Base-by-base conservation (phyloP, 2,113 vertebrate species). In the Vombatus ursinus region DNA sequence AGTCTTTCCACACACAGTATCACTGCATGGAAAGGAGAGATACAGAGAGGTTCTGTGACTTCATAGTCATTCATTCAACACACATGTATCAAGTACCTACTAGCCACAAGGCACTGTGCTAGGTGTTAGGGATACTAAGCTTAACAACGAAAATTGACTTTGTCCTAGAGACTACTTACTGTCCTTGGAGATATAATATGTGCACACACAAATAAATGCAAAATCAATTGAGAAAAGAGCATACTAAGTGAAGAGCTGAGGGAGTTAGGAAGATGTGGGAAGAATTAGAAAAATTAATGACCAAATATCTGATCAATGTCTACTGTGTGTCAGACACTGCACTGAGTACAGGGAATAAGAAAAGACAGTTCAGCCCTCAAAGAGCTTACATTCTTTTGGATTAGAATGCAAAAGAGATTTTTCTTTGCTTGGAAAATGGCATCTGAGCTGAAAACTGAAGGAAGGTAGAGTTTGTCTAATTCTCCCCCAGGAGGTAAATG, bases 1-100 rank as follows among this genome's bases (percentile, higher is more conserved):
- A 97, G 68, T 92, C 91, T 91, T 95, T 95, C 94, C 91, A 96
- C 97, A 96, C 90, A 94, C 97, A 95, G 92, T 96, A 93, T 95
- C 95, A 61, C 94, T 90, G 50, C 52, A 90, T 49, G 28, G 92
- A 90, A 95, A 94, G 51, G 53, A 24, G 92, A 97, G 50, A 95
- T 95, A 94, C 94, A 96, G 97, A 97, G 93, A 98, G 96, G 97
- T 97, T 98, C 98, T 98, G 96, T 95, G 96, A 97, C 61, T 95
- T 97, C 96, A 97, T 5, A 25, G 9, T 50, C 24, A n/a, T n/a
- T 77, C 68, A 84, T 84, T 84, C 68, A 84, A 23, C 68, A 84
- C 68, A 84, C n/a, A 23, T 12, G 3, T 16, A 50, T 16, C 25
- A 90, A 90, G 28, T 14, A 50, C 25, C 3, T 77, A 19, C 68